These are phyloP conservation scores for Spilosoma lubricipeda DNA, from an alignment of 2,888 invertebrate genomes.

Conservation along the genomic window DNA sequence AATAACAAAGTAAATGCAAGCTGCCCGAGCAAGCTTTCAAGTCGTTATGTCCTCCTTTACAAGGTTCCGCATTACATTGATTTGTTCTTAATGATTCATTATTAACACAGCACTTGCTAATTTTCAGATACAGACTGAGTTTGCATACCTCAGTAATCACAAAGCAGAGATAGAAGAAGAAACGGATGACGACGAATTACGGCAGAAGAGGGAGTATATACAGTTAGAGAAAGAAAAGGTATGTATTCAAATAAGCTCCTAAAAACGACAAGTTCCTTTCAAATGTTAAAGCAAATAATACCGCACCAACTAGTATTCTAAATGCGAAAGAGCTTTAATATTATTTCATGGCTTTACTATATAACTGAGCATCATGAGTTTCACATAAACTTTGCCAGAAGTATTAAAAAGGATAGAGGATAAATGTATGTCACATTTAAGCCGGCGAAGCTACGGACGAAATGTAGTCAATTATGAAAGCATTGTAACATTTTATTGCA, in stretches of 20 bases:
- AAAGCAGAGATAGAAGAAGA: slow-evolving; percentile 91
- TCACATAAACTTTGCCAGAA: no score
- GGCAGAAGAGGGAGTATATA: slow-evolving; percentile 88
- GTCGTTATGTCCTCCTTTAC: neutral
- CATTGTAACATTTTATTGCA: neutral
- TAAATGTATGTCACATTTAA: no score
- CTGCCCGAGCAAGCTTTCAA: neutral
- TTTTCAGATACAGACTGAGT: slow-evolving; percentile 91
- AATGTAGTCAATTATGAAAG: neutral
- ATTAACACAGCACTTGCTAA: neutral
- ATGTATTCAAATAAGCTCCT: slow-evolving; percentile 19
- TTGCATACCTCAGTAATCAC: slow-evolving; percentile 92
- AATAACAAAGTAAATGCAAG: no score
- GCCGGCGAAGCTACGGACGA: no score
- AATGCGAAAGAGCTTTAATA: no score
- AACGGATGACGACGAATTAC: slow-evolving; percentile 86
- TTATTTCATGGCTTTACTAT: no score
- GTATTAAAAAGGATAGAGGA: no score
- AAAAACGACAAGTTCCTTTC: neutral
- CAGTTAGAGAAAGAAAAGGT: slow-evolving; percentile 91
- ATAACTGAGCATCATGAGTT: no score
- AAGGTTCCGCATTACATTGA: no score
- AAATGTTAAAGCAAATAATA: neutral
- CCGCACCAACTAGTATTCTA: neutral
- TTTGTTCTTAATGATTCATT: neutral